Evolutionary conservation across 2,888 invertebrate species (phyloP), one percentile per base, ranked within the genome.

Genomic region (Cheilosia vulpina): DNA sequence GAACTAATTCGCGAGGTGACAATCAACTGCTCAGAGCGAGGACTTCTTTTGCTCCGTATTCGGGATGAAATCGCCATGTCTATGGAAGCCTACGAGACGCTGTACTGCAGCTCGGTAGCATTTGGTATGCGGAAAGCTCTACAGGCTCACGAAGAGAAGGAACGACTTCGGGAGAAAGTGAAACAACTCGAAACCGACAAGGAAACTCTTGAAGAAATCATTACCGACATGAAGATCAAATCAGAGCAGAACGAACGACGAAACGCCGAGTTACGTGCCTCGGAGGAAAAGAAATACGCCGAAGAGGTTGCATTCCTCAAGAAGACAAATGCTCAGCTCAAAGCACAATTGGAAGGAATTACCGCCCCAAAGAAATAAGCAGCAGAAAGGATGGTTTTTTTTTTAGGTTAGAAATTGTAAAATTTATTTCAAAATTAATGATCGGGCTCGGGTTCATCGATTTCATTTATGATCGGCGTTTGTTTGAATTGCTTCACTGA

Each of bases 101-200:
- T 99, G 1, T 98, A 99, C 90, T 99, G 99, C 92, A 98, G 98
- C 92, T 98, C 98, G 71, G 97, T 99, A 66, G 98, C 99, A 0
- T 99, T 98, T 91, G 99, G 98, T 31, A 98, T 99, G 95, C 94
- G 99, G 85, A 99, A 99, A 93, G 98, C 99, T n/a, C 93, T 99
- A 75, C 97, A 97, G 93, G 96, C 96, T 88, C 90, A 92, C 72
- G 92, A 92, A 87, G 92, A 97, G 19, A 98, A 98, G 91, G 96
- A 96, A 81, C 96, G 96, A 91, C 93, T 96, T 45, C 94, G 96
- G 90, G 95, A 95, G 66, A 94, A 95, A 90, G 96, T 97, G 0
- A 95, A 96, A 60, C 94, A 94, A 68, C 91, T 97, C 76, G 95
- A 95, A 90, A 90, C 93, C 0, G 92, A 92, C 38, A 92, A 92